Evolutionary conservation across 1,140 invertebrate species (phyloP).

Genomic region (Heliconius melpomene): DNA sequence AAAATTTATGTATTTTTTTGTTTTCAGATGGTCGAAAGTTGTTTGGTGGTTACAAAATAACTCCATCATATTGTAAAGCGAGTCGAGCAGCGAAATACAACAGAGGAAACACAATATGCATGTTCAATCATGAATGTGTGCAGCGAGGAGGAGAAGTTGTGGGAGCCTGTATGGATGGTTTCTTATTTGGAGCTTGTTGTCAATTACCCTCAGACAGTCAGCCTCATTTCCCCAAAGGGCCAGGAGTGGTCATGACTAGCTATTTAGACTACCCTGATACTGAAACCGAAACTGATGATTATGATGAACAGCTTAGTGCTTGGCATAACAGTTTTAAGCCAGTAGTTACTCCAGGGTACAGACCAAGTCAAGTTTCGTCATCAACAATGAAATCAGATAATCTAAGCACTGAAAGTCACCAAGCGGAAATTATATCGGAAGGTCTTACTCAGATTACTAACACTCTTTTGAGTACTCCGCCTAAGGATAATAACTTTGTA

Average conservation of each 20-base stretch:
- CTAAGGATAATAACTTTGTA: slow-evolving; percentile 64
- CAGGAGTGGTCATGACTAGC: slow-evolving; percentile 73
- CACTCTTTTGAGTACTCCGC: slow-evolving; percentile 72
- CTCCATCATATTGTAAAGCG: slow-evolving; percentile 87
- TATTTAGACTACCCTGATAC: slow-evolving; percentile 72
- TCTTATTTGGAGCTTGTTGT: slow-evolving; percentile 95
- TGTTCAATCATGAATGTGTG: slow-evolving; percentile 96
- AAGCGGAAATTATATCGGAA: slow-evolving; percentile 67
- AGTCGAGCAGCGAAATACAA: slow-evolving; percentile 80
- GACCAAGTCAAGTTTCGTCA: slow-evolving; percentile 53
- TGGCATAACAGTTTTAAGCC: slow-evolving; percentile 76
- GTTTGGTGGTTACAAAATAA: slow-evolving; percentile 93
- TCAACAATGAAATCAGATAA: slow-evolving; percentile 65
- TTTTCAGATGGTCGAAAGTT: slow-evolving; percentile 86
- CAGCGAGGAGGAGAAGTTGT: slow-evolving; percentile 91
- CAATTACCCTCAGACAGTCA: slow-evolving; percentile 80
- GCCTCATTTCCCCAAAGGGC: slow-evolving; percentile 75
- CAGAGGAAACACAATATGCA: slow-evolving; percentile 91
- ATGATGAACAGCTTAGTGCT: slow-evolving; percentile 68
- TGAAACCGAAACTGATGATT: slow-evolving; percentile 63
- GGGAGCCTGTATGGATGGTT: slow-evolving; percentile 94
- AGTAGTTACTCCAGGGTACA: slow-evolving; percentile 72
- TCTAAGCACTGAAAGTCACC: slow-evolving; percentile 60
- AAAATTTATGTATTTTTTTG: slow-evolving; percentile 39
- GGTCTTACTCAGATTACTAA: slow-evolving; percentile 81